phyloP scores from a whole-genome alignment of 1,140 invertebrate genomes.

The Papilio polyxenes region DNA sequence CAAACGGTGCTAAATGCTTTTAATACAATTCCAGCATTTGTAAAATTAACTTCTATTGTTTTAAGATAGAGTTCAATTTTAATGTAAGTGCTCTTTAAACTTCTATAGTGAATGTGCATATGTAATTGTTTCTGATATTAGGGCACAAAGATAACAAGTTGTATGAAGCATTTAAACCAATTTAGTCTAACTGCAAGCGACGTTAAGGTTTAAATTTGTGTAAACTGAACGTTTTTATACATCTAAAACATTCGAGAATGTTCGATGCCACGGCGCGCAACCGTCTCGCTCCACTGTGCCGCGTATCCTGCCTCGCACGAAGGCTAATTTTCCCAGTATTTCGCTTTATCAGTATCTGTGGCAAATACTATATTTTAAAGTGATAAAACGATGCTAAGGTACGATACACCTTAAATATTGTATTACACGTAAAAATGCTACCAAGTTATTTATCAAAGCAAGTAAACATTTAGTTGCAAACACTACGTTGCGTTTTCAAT shows the following conservation, averaged over 20 bases:
- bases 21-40: neutral
- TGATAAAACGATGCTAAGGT: slow-evolving; percentile 15
- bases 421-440: neutral
- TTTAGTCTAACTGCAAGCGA: neutral
- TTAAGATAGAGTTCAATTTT: slow-evolving; percentile 11
- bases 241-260: slow-evolving; percentile 47
- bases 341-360: slow-evolving; percentile 52
- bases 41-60: neutral
- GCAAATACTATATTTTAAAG: slow-evolving; percentile 22
- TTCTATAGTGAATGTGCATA: neutral
- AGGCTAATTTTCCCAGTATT: slow-evolving; percentile 69
- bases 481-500: neutral
- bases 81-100: neutral
- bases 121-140: slow-evolving; percentile 29
- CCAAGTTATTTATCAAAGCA: neutral
- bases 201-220: slow-evolving; percentile 46
- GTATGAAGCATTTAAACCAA: neutral
- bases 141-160: neutral
- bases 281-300: slow-evolving; percentile 78
- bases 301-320: slow-evolving; percentile 73
- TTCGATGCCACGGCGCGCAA: slow-evolving; percentile 69
- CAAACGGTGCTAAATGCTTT: slow-evolving; percentile 44
- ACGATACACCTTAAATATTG: slow-evolving; percentile 14
- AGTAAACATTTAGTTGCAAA: slow-evolving; percentile 4
- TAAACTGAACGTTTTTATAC: slow-evolving; percentile 17